These are phyloP conservation scores for Calameuta idolon DNA, from an alignment of 2,888 invertebrate species.

Conservation along the genomic window DNA sequence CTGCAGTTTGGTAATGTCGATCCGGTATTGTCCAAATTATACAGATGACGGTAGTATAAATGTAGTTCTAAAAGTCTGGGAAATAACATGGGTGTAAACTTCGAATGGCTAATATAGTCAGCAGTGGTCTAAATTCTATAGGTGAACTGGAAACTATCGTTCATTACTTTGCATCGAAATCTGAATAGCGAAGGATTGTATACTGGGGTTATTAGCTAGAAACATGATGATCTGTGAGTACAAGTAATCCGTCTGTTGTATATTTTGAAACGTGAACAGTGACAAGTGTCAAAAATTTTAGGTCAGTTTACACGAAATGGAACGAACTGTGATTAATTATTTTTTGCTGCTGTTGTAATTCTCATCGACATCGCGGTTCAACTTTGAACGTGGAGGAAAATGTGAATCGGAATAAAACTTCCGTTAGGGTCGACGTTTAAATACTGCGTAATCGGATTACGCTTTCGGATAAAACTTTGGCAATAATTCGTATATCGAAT, in stretches of 20 bases:
- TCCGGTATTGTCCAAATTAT: background rate
- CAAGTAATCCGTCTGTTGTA: background rate
- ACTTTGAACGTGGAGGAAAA: background rate
- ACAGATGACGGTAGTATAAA: too few relatives aligned
- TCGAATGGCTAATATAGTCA: background rate
- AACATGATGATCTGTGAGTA: background rate
- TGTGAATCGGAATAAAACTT: background rate
- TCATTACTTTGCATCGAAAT: background rate
- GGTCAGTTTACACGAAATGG: too few relatives aligned
- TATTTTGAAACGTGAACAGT: background rate
- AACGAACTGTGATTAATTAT: background rate
- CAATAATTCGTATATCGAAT: background rate
- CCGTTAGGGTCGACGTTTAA: background rate
- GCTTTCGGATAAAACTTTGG: background rate
- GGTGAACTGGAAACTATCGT: background rate
- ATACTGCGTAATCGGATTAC: background rate
- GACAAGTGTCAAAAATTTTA: too few relatives aligned
- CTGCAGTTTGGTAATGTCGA: background rate
- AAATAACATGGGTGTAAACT: constrained; percentile 3
- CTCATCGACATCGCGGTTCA: background rate
- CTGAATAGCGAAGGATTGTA: background rate
- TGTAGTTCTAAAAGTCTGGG: background rate
- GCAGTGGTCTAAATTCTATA: background rate
- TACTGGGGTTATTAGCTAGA: background rate
- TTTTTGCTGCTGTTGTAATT: background rate